phyloP scores from a whole-genome alignment of 2,888 invertebrate species.

The Leptinotarsa tumamoca region DNA sequence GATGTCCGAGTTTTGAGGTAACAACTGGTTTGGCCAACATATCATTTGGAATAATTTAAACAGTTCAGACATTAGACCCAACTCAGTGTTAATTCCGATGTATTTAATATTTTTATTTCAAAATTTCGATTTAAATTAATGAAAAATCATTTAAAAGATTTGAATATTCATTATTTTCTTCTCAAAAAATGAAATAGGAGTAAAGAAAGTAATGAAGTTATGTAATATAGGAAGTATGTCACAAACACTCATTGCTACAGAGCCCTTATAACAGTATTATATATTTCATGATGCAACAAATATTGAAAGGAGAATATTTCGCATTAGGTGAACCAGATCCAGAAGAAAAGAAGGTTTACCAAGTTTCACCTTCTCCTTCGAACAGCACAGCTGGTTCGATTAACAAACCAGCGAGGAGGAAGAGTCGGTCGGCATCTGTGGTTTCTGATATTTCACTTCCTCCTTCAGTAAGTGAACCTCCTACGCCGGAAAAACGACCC shows the following conservation, averaged over 20 bases:
- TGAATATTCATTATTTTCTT: not conserved
- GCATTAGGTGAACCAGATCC: conserved; percentile 58
- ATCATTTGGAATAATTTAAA: too few species aligned
- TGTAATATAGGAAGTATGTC: not conserved
- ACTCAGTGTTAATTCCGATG: too few species aligned
- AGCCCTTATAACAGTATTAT: too few species aligned
- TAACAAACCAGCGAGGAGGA: conserved; percentile 40
- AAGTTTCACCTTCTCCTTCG: conserved; percentile 52
- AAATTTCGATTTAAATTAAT: not conserved
- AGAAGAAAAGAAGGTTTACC: conserved; percentile 56
- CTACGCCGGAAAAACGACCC: conserved; percentile 32
- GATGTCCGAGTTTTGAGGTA: too few species aligned
- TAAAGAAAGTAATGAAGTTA: too few species aligned
- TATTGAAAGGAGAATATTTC: not conserved
- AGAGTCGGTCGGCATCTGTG: conserved; percentile 48
- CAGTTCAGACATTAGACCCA: too few species aligned
- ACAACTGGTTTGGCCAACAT: too few species aligned
- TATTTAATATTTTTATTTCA: not conserved
- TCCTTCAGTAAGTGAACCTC: conserved; percentile 23
- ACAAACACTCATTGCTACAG: too few species aligned
- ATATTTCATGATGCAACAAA: too few species aligned
- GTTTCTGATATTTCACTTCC: conserved; percentile 45
- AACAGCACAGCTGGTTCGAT: conserved; percentile 42
- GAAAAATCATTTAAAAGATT: not conserved
- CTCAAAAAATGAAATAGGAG: not conserved